Conservation (phyloP, 1,140 invertebrate genomes). For the Tetraneura akinire region DNA sequence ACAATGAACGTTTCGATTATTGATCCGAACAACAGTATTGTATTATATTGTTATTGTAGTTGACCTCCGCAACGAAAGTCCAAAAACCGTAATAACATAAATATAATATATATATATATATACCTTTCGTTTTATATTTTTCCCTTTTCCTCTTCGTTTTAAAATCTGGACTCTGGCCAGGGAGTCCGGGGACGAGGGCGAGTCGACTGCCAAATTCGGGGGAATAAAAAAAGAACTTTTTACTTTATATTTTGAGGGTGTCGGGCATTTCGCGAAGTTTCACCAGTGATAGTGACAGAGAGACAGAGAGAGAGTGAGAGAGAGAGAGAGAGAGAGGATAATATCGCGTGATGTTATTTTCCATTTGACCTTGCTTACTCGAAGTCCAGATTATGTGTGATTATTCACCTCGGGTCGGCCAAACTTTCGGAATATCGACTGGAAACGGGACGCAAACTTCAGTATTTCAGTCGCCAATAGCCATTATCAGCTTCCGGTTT, state of each 20-base stretch:
- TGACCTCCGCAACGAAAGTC: slow-evolving; percentile 33
- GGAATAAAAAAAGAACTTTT: slow-evolving; percentile 41
- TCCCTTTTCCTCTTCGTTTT: slow-evolving; percentile 22
- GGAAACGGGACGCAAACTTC: slow-evolving; percentile 12
- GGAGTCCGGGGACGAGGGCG: neutral
- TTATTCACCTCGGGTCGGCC: slow-evolving; percentile 32
- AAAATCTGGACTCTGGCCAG: slow-evolving; percentile 41
- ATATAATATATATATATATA: neutral
- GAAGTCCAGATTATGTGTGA: slow-evolving; percentile 16
- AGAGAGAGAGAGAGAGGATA: too few species aligned
- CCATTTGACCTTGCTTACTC: neutral
- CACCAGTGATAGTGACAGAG: too few species aligned
- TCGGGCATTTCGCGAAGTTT: too few species aligned
- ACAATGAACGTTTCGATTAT: slow-evolving; percentile 14
- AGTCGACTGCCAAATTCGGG: slow-evolving; percentile 27
- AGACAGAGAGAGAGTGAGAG: too few species aligned
- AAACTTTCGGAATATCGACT: slow-evolving; percentile 40
- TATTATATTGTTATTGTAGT: slow-evolving; percentile 24
- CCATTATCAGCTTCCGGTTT: slow-evolving; percentile 42
- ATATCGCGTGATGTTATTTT: slow-evolving; percentile 3
- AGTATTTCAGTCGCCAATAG: slow-evolving; percentile 44
- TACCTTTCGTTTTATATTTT: slow-evolving; percentile 33
- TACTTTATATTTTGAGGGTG: slow-evolving; percentile 44
- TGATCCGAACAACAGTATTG: too few species aligned
- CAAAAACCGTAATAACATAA: neutral